phyloP scores from a whole-genome alignment of 2,888 invertebrate species.

The Pelosia muscerda region DNA sequence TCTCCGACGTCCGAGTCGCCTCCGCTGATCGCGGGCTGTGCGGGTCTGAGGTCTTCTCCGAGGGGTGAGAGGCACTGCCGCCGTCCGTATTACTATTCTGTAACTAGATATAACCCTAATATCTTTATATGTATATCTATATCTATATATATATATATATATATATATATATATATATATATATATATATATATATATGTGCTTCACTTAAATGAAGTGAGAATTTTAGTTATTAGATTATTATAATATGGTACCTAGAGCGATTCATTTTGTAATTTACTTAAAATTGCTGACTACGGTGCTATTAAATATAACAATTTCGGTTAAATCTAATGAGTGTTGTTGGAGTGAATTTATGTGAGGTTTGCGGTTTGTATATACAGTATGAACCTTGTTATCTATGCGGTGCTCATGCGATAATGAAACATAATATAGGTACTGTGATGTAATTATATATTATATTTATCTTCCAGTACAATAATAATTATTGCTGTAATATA shows the following conservation, averaged over 20 bases:
- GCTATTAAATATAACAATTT: not conserved
- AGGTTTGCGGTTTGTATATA: not conserved
- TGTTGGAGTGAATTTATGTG: not conserved
- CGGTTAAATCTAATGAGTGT: not conserved
- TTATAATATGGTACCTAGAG: not conserved
- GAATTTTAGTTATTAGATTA: not conserved
- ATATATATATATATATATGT: no score
- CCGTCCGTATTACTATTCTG: no score
- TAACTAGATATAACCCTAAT: no score
- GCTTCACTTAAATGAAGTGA: no score
- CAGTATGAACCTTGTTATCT: not conserved
- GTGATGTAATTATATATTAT: not conserved
- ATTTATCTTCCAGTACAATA: not conserved
- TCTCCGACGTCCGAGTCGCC: no score
- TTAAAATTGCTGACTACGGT: conserved; percentile 1
- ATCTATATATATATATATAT: no score
- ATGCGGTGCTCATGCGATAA: not conserved
- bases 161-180: no score
- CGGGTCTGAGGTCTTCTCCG: no score
- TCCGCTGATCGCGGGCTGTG: no score
- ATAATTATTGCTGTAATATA: no score
- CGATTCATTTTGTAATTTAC: not conserved
- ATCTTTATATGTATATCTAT: no score
- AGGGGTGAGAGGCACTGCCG: no score
- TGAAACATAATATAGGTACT: not conserved